Evolutionary conservation across 2,888 invertebrate species (phyloP).

Genomic region (Yponomeuta malinellus): DNA sequence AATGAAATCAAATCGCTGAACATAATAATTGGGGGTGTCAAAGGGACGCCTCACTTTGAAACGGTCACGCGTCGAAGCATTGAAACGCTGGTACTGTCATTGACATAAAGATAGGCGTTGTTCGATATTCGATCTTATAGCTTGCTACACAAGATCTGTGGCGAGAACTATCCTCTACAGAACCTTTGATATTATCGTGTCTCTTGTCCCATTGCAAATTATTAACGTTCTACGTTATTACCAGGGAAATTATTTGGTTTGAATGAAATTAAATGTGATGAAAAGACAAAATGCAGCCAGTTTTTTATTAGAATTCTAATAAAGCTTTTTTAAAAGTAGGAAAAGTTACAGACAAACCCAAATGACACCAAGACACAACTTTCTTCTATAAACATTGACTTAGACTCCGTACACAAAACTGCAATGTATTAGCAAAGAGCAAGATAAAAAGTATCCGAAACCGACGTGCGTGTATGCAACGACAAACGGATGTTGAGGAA

Average conservation of each 20-base stretch:
- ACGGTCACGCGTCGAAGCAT: conserved; percentile 39
- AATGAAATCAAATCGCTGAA: conserved; percentile 10
- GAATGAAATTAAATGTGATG: not conserved
- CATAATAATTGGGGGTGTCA: conserved; percentile 31
- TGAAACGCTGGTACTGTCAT: conserved; percentile 4
- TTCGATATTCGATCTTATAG: not conserved
- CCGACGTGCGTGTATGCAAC: too few relatives aligned
- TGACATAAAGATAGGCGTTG: not conserved
- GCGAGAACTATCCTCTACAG: not conserved
- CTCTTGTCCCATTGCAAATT: not conserved
- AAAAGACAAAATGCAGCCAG: not conserved
- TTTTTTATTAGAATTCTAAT: not conserved
- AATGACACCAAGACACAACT: too few relatives aligned
- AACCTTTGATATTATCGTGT: conserved; percentile 6
- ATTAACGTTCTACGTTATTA: not conserved
- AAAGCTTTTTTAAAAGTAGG: too few relatives aligned
- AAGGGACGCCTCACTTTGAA: conserved; percentile 53
- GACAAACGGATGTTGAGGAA: too few relatives aligned
- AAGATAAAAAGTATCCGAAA: too few relatives aligned
- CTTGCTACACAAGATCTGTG: not conserved
- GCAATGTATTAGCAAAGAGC: too few relatives aligned
- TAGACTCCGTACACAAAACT: too few relatives aligned
- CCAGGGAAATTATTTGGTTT: not conserved
- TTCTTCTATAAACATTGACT: too few relatives aligned
- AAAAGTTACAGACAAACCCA: too few relatives aligned